Evolutionary conservation across 2,888 invertebrate species (phyloP), one percentile per base, ranked within the genome.

Genomic region (Ariolimax columbianus): DNA sequence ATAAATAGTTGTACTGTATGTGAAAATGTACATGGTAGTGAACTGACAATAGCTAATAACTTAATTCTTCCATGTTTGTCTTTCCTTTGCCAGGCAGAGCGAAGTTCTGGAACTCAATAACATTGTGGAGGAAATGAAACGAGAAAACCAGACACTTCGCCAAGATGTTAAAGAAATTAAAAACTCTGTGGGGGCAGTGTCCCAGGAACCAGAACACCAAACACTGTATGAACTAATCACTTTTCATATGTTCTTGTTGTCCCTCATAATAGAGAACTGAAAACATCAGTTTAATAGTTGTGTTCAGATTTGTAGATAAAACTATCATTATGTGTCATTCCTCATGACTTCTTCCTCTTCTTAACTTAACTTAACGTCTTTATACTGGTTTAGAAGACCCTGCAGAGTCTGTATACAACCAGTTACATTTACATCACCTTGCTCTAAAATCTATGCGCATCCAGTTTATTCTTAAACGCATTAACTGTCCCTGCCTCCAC

Each of bases 61-160:
- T 63, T 9, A 19, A 14, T 36, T 36, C 33, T 68, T 30, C 30
- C 30, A 51, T 51, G 1, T 47, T 7, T 36, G 36, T 17, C 2
- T 33, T 68, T 68, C 14, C 14, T 68, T 36, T 36, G 1, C 14
- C 68, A 77, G 77, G 30, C 51, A 77, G 19, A 4, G n/a, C 19
- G 51, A 47, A 47, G 11, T 40, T 75, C 47, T 47, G 30, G 87
- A 89, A 33, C 73, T 89, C 26, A 85, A 87, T 82, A 78, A 77
- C 14, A 77, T 87, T 9, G 88, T 89, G 43, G 78, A 83, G 3
- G 85, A 88, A 30, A 84, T 90, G 66, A 87, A 89, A 59, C 63
- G 59, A 17, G 88, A 89, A 83, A 90, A 89, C n/a, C 81, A 86
- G 30, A 85, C 85, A 40, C 85, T 89, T 7, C 82, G 81, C 19